Percentiles rank a stretch among this genome's conserved stretches.
Evolutionary conservation across 2,888 invertebrate genomes (phyloP).

Genomic region (Drosophila pegasa): DNA sequence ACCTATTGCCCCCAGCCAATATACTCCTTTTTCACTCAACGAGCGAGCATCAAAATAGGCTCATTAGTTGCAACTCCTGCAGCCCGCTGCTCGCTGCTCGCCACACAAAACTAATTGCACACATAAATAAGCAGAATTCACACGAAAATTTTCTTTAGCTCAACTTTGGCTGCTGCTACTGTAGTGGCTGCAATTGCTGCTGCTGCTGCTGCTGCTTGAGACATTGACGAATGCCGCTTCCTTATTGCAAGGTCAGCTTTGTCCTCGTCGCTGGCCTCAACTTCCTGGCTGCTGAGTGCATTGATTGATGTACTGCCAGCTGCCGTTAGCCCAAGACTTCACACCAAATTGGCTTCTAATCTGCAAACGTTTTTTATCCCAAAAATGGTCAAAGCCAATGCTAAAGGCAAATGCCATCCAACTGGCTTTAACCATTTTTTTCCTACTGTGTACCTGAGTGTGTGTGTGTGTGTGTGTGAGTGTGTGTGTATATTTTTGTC

Average conservation of each 20-base stretch:
- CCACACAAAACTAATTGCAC: conserved; percentile 64
- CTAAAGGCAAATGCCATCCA: conserved; percentile 4
- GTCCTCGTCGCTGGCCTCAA: conserved; percentile 26
- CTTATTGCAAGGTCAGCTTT: conserved; percentile 76
- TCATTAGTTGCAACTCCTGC: conserved; percentile 41
- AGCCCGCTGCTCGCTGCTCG: conserved; percentile 6
- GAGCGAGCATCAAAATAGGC: conserved; percentile 27
- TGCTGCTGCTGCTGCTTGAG: conserved; percentile 28
- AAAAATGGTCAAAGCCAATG: conserved; percentile 55
- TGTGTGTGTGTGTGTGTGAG: background rate
- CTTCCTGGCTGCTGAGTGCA: conserved; percentile 33
- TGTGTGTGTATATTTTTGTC: conserved; percentile 43
- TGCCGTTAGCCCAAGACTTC: conserved; percentile 71
- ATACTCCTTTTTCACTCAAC: background rate
- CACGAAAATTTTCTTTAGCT: conserved; percentile 45
- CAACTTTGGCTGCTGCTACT: conserved; percentile 19
- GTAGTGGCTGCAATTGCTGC: too few relatives aligned
- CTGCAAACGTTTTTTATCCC: conserved; percentile 63
- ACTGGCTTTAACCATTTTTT: conserved; percentile 30
- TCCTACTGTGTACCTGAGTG: background rate
- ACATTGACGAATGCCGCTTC: conserved; percentile 77
- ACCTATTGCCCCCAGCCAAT: too few relatives aligned
- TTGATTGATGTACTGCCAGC: conserved; percentile 80
- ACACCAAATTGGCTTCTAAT: conserved; percentile 77
- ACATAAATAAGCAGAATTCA: conserved; percentile 66